These are phyloP conservation scores for Monopterus albus DNA, from an alignment of 2,113 vertebrate species.

Conservation along the genomic window DNA sequence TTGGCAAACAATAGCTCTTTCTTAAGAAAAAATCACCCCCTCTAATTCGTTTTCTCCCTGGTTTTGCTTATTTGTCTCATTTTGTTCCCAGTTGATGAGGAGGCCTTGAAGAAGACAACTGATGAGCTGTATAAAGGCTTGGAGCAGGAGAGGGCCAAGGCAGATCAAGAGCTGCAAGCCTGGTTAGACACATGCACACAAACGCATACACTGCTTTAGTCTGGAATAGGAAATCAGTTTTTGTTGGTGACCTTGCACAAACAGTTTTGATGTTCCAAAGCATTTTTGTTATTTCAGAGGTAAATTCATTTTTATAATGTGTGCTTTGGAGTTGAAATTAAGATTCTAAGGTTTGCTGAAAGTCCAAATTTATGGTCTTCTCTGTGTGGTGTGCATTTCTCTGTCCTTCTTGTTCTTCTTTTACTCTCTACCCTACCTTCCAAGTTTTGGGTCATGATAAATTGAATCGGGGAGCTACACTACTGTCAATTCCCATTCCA, in stretches of 20 bases:
- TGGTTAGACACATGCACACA: constrained; percentile 70
- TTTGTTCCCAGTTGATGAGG: constrained; percentile 72
- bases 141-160: constrained; percentile 75
- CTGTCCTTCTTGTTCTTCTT: no score
- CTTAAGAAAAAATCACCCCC: background rate
- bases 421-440: background rate
- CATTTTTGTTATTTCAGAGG: background rate
- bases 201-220: background rate
- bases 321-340: background rate
- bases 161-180: constrained; percentile 75
- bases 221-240: background rate
- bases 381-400: background rate
- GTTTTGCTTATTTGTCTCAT: constrained; percentile 1
- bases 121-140: constrained; percentile 78
- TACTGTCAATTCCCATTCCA: constrained; percentile 25
- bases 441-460: constrained; percentile 11
- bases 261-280: background rate
- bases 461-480: constrained; percentile 25
- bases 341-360: background rate
- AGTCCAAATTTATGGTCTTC: background rate
- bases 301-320: background rate
- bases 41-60: background rate
- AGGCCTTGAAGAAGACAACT: constrained; percentile 79
- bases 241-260: background rate
- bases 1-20: constrained; percentile 33